phyloP scores from a whole-genome alignment of 2,888 invertebrate species.

The Hermodice carunculata region DNA sequence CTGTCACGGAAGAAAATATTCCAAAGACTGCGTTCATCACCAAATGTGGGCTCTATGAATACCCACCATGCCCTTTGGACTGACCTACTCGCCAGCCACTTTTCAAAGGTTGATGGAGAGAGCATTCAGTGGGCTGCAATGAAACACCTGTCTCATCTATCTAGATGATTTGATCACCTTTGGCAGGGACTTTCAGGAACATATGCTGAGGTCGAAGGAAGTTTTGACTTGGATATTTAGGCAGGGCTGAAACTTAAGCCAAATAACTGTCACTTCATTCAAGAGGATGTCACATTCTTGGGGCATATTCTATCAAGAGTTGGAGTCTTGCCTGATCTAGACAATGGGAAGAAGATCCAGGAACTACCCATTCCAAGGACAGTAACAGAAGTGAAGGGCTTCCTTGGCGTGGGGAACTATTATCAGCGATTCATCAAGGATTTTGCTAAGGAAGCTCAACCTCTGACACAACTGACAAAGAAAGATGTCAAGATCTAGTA shows the following conservation, averaged over 20 bases:
- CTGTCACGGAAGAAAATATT: slow-evolving; percentile 3
- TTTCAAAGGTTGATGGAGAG: slow-evolving; percentile 7
- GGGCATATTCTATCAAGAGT: slow-evolving; percentile 8
- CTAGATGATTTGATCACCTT: slow-evolving; percentile 38
- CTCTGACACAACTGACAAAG: slow-evolving; percentile 72
- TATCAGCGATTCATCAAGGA: slow-evolving; percentile 39
- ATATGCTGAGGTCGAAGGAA: slow-evolving; percentile 20
- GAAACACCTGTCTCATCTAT: slow-evolving; percentile 13
- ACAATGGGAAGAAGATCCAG: slow-evolving; percentile 18
- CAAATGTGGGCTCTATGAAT: slow-evolving; percentile 3
- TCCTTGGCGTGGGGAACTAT: slow-evolving; percentile 41
- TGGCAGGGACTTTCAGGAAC: slow-evolving; percentile 21
- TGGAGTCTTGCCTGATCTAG: background rate
- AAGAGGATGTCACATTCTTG: background rate
- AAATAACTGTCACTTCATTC: slow-evolving; percentile 31
- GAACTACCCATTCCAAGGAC: slow-evolving; percentile 30
- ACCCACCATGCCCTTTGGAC: slow-evolving; percentile 5
- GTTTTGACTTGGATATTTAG: slow-evolving; percentile 25
- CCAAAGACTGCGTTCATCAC: slow-evolving; percentile 16
- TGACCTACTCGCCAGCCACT: background rate
- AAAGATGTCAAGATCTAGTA: slow-evolving; percentile 20
- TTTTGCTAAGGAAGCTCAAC: slow-evolving; percentile 30
- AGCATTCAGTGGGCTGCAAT: background rate
- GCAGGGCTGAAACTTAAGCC: slow-evolving; percentile 23
- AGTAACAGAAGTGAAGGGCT: slow-evolving; percentile 30